These are phyloP conservation scores for Mythimna pallens DNA, from an alignment of 2,888 invertebrate species.

Conservation along the genomic window DNA sequence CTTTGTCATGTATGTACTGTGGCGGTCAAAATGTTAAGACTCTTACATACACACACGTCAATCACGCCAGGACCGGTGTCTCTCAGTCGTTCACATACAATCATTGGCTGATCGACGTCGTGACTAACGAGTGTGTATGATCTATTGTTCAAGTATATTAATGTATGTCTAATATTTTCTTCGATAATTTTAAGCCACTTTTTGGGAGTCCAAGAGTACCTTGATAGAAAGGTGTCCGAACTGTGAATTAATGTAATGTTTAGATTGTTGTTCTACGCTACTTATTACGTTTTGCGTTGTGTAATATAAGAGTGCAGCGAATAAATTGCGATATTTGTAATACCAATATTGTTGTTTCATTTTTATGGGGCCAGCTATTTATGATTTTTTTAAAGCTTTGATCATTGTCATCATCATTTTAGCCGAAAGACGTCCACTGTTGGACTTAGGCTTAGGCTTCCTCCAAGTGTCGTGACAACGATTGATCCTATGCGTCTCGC, in stretches of 20 bases:
- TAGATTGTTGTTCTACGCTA: slow-evolving; percentile 43
- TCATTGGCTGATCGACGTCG: neutral
- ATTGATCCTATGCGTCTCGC: too few relatives aligned
- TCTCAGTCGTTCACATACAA: too few relatives aligned
- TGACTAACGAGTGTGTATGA: neutral
- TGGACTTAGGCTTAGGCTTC: too few relatives aligned
- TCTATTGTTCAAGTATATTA: neutral
- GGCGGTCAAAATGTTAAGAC: too few relatives aligned
- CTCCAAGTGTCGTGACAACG: too few relatives aligned
- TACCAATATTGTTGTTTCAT: slow-evolving; percentile 29
- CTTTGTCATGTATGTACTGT: too few relatives aligned
- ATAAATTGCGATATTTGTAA: slow-evolving; percentile 58
- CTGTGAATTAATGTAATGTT: slow-evolving; percentile 19
- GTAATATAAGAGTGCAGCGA: slow-evolving; percentile 39
- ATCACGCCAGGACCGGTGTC: too few relatives aligned
- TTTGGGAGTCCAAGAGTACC: slow-evolving; percentile 16
- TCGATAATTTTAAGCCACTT: slow-evolving; percentile 3
- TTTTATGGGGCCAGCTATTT: neutral
- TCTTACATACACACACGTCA: too few relatives aligned
- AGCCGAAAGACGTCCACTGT: too few relatives aligned
- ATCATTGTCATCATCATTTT: too few relatives aligned
- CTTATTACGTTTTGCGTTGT: slow-evolving; percentile 38
- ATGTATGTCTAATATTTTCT: neutral
- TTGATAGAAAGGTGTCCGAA: slow-evolving; percentile 8
- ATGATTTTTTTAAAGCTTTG: too few relatives aligned